Evolutionary conservation across 2,113 vertebrate genomes (phyloP).

Genomic region (Callospermophilus lateralis): DNA sequence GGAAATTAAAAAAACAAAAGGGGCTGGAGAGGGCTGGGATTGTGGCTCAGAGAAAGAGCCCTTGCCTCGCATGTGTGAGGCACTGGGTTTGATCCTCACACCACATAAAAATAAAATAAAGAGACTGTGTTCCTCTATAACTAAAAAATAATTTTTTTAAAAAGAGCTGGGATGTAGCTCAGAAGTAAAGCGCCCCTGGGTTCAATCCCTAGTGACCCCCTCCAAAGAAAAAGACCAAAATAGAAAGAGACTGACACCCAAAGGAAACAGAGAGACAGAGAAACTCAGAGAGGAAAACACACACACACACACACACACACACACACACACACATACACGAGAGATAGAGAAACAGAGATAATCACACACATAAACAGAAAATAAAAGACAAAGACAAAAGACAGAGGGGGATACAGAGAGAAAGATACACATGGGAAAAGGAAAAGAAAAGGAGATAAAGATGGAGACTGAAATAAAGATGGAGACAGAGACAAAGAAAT

Average conservation of each 20-base stretch:
- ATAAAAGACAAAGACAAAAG: slow-evolving; percentile 5
- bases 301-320: no score
- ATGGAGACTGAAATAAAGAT: neutral
- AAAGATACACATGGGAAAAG: neutral
- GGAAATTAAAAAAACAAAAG: no score
- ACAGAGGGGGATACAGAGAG: neutral
- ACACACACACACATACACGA: neutral
- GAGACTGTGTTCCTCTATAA: no score
- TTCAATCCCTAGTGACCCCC: no score
- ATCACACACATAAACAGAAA: neutral
- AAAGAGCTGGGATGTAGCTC: no score
- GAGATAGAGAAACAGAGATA: neutral
- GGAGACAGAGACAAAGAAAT: neutral
- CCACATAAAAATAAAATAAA: no score
- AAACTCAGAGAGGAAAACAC: neutral
- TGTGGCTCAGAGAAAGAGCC: no score
- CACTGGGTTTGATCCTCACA: no score
- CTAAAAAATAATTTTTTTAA: no score
- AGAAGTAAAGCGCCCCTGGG: no score
- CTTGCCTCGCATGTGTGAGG: no score
- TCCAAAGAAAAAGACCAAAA: slow-evolving; percentile 28
- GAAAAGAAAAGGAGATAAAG: neutral
- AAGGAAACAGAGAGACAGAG: neutral
- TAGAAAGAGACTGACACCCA: neutral
- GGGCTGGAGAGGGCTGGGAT: no score